Base-by-base conservation (phyloP, 2,113 vertebrate species). In the Tupaia chinensis region DNA sequence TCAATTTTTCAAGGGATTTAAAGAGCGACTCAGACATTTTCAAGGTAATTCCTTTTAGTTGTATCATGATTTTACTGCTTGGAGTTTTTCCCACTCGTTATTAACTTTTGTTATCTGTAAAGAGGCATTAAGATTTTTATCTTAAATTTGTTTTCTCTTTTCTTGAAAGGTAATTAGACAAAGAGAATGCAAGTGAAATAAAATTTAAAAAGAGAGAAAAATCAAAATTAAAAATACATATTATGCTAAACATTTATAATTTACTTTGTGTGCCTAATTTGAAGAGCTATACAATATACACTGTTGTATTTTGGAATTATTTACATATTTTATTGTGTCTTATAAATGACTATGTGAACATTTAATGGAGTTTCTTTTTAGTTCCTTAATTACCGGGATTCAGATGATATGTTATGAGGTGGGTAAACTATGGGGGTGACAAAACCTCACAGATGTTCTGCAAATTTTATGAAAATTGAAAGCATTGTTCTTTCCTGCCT, bases 91-190 rank as follows among this genome's bases (percentile, higher is more conserved):
- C 54, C 80, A 70, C 2, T 83, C 7, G 8, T n/a, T 83, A 54
- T 74, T 92, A 16, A 25, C 4, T 78, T 69, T 22, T 68, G 5
- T 63, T 84, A 63, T 78, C 19, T 89, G 14, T 89, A 81, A 84
- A 58, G 25, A 61, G 14, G 11, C 27, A 53, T 81, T 95, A 72
- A 27, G 23, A 94, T 87, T 81, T 82, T 78, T 92, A 77, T 86
- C 79, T 86, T 87, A 34, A 82, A 79, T 73, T 34, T 94, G 7
- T 88, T 20, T 86, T 27, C 3, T 44, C 27, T 95, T 93, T 87
- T 69, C 61, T 63, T 78, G 2, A 68, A 82, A 82, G 4, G 4
- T 73, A 58, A 27, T 23, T 34, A 77, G n/a, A 53, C 13, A 81
- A 80, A 93, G 9, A 2, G 11, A 84, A 91, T 44, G 17, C 27